Base-by-base conservation (phyloP, 1,140 invertebrate genomes). In the Pogonomyrmex barbatus region DNA sequence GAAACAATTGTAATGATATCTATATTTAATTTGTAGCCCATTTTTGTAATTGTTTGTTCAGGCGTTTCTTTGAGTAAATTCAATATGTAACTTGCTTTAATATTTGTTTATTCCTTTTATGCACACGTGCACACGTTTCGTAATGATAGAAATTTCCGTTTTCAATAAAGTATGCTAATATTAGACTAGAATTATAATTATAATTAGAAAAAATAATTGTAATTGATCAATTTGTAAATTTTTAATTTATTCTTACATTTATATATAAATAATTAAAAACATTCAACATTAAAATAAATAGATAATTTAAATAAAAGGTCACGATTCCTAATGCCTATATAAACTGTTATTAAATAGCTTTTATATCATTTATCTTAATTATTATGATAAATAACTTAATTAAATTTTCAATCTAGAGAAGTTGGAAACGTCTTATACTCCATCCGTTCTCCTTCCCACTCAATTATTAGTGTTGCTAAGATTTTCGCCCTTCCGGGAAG, bases 311-410 rank as follows among this genome's bases (percentile, higher is more conserved):
- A 14, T 33, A 58, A 54, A 56, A 47, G 39, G 10, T 65, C 36
- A 42, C 10, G 10, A 65, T 79, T 71, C 58, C 14, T 42, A n/a
- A 39, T n/a, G 10, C 24, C 24, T 24, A 24, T 24, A 24, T 24
- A 24, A 24, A 24, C 24, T 24, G 24, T 12, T 30, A 39, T 24
- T 8, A 58, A 58, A 75, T 12, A 50, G 4, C 30, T 60, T 58
- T 14, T 71, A 17, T 39, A 39, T 65, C 17, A 36, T 73, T 47
- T 2, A 58, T 82, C 79, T 82, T 30, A 82, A 82, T 83, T 73
- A 39, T 47, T 47, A 56, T 42, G 8, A 36, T 75, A 42, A 65
- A 58, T 14, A 39, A 78, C 24, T 85, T 42, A 77, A 56, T 42
- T 65, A 63, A 85, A 78, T 63, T 68, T 30, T 42, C 65, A 47